These are phyloP conservation scores for Pagetopsis macropterus DNA, from an alignment of 2,797 vertebrate genomes.

Conservation along the genomic window DNA sequence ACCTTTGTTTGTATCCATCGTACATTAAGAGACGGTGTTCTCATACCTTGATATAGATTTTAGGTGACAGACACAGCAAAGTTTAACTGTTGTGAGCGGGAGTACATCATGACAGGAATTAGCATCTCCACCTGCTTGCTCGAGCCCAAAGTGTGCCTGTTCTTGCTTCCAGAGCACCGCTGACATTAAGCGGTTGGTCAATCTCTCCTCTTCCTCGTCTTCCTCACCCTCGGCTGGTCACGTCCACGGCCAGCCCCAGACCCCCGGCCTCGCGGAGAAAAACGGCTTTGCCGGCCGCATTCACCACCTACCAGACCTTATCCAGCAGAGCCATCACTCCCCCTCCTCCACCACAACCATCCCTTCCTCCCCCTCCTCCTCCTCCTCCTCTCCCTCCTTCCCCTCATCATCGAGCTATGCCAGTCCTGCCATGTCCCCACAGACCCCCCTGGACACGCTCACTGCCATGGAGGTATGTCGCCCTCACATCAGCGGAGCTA, in stretches of 20 bases:
- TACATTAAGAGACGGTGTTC: background rate
- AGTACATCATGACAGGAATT: background rate
- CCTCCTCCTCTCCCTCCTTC: slow-evolving; percentile 91
- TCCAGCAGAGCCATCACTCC: slow-evolving; percentile 99
- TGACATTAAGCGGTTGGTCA: slow-evolving; percentile 90
- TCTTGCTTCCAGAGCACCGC: slow-evolving; percentile 98
- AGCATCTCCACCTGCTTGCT: slow-evolving; percentile 52
- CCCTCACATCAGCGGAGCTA: slow-evolving; percentile 41
- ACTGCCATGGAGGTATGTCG: slow-evolving; percentile 82
- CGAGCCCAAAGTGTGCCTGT: slow-evolving; percentile 94
- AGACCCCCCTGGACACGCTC: slow-evolving; percentile 81
- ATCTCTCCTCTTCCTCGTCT: slow-evolving; percentile 59
- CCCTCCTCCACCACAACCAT: slow-evolving; percentile 93
- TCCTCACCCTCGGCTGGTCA: slow-evolving; percentile 54
- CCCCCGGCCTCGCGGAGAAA: slow-evolving; percentile 91
- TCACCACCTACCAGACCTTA: slow-evolving; percentile 99
- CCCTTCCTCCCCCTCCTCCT: slow-evolving; percentile 92
- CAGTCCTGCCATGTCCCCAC: slow-evolving; percentile 97
- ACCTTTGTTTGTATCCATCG: background rate
- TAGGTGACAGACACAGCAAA: background rate
- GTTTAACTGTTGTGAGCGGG: background rate
- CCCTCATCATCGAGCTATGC: slow-evolving; percentile 95
- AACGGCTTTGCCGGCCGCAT: slow-evolving; percentile 95
- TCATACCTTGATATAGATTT: background rate
- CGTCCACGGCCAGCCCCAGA: slow-evolving; percentile 65